These are phyloP conservation scores for Drosophila serrata DNA, from an alignment of 1,140 invertebrate genomes.

Conservation along the genomic window DNA sequence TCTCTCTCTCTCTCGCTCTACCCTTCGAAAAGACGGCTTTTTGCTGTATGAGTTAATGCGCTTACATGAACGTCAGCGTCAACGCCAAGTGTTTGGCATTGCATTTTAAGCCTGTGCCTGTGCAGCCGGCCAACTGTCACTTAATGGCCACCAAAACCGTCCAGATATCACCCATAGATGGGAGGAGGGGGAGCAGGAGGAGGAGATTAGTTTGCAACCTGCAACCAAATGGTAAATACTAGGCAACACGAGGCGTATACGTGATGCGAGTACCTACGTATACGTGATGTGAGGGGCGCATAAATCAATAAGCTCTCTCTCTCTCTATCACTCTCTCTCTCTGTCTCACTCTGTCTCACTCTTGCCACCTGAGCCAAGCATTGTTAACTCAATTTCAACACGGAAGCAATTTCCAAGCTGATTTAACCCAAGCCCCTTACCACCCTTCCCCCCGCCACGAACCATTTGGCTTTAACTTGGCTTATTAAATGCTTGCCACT, in stretches of 20 bases:
- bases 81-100: conserved; percentile 77
- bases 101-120: conserved; percentile 69
- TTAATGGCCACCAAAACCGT: conserved; percentile 57
- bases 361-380: conserved; percentile 38
- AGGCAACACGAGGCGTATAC: conserved; percentile 39
- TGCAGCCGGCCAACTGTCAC: conserved; percentile 68
- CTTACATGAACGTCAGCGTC: conserved; percentile 60
- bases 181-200: conserved; percentile 17
- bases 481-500: conserved; percentile 46
- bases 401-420: conserved; percentile 71
- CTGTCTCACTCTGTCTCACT: conserved; percentile 4
- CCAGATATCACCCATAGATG: conserved; percentile 5
- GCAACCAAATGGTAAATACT: conserved; percentile 3
- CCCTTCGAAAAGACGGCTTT: background rate
- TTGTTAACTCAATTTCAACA: conserved; percentile 80
- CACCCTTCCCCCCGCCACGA: no score
- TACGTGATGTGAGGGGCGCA: conserved; percentile 56
- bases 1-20: background rate
- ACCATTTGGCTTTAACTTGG: conserved; percentile 33
- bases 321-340: no score
- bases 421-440: conserved; percentile 38
- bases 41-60: conserved; percentile 66
- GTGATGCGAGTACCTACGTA: conserved; percentile 52
- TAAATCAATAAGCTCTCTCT: conserved; percentile 64
- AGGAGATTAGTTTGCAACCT: conserved; percentile 48